Base-by-base conservation (phyloP, 2,797 vertebrate genomes). In the Lophotriccus pileatus region DNA sequence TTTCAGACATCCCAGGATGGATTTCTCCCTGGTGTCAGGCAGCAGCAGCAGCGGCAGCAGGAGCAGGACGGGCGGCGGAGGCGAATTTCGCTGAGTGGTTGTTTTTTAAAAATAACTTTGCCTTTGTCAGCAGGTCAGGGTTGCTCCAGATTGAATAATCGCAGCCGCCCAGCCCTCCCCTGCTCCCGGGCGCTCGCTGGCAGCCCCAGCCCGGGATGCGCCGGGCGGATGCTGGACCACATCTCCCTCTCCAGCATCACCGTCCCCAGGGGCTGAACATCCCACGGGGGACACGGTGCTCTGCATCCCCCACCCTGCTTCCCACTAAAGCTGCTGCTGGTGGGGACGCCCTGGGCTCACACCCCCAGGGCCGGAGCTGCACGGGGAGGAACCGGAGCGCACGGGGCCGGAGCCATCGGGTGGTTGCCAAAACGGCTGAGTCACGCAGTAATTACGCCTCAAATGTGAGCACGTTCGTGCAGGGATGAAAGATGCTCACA, bases 81-180 rank as follows among this genome's bases (percentile, higher is more conserved):
- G 92, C 13, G 8, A 94, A 94, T 97, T 97, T 90, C 25, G 97
- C 97, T 97, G 97, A 97, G 96, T 96, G 86, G 95, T 22, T 83
- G 92, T 80, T 95, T 97, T 97, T 97, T 96, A 97, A 97, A 97
- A 97, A 97, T 97, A 97, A 94, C 97, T 97, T 96, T 97, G 97
- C 95, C 95, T 94, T 95, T 96, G 96, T 97, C 95, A 97, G 97
- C 97, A 97, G 97, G 97, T 97, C 96, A 92, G 95, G 95, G 96
- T 53, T 95, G 96, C 95, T 97, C 97, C 95, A 90, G 88, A 95
- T 94, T 94, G 95, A 97, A 95, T 92, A 87, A 95, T 94, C 82
- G 47, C 91, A 67, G 95, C 89, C 53, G 41, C 85, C 68, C 87
- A 39, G 80, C 95, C 95, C 93, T 92, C 88, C 91, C 92, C 94